Evolutionary conservation across 2,797 vertebrate genomes (phyloP).

Genomic region (Megalops cyprinoides): DNA sequence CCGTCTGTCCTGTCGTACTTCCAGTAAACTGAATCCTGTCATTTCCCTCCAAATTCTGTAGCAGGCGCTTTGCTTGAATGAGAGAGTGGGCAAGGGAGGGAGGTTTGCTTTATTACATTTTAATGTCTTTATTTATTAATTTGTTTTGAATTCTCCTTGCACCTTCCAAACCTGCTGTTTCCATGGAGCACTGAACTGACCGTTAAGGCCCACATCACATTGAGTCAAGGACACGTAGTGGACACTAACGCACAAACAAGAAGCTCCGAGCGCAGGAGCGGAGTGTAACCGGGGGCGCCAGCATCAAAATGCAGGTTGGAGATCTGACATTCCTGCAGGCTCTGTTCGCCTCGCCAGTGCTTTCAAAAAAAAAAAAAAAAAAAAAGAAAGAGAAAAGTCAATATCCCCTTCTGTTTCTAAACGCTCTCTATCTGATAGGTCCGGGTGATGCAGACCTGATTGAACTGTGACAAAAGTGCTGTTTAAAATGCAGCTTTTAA

Average conservation of each 20-base stretch:
- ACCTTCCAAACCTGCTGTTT: slow-evolving; percentile 70
- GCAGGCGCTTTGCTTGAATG: no score
- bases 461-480: slow-evolving; percentile 84
- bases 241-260: slow-evolving; percentile 82
- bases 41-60: no score
- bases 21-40: no score
- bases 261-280: slow-evolving; percentile 86
- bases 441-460: slow-evolving; percentile 89
- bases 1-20: no score
- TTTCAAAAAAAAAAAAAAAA: slow-evolving; percentile 70
- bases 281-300: slow-evolving; percentile 89
- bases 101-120: no score
- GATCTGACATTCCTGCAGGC: slow-evolving; percentile 99
- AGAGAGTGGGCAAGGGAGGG: no score
- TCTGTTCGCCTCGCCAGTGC: slow-evolving; percentile 81
- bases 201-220: slow-evolving; percentile 80
- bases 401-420: slow-evolving; percentile 91
- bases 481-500: slow-evolving; percentile 82
- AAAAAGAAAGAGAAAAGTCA: slow-evolving; percentile 69
- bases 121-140: no score
- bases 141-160: slow-evolving; percentile 64
- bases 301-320: slow-evolving; percentile 94
- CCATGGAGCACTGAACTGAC: slow-evolving; percentile 73
- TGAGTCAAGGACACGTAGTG: slow-evolving; percentile 91
- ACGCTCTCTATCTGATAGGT: slow-evolving; percentile 93